phyloP scores from a whole-genome alignment of 1,140 invertebrate genomes.

The Wiebesia pumilae region DNA sequence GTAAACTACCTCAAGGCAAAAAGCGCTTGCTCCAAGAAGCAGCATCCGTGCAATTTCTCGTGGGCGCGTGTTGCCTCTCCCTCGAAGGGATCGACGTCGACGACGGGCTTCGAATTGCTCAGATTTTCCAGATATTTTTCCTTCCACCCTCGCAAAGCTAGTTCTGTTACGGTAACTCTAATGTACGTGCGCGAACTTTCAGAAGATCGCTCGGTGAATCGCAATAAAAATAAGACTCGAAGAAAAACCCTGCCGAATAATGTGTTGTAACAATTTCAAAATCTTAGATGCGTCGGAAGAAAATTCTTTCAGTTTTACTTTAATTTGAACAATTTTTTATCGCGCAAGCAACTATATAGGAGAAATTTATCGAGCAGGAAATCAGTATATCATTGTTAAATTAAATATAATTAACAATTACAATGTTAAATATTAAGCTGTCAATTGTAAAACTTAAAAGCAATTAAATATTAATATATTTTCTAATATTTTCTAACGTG shows the following conservation, averaged over 20 bases:
- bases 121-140: conserved; percentile 24
- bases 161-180: not conserved
- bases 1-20: conserved; percentile 41
- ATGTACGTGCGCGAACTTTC: conserved; percentile 10
- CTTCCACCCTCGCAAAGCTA: not conserved
- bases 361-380: no score
- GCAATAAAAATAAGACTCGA: not conserved
- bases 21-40: not conserved
- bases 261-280: not conserved
- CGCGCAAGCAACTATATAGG: no score
- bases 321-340: no score
- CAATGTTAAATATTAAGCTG: no score
- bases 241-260: not conserved
- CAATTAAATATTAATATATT: no score
- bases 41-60: conserved; percentile 27
- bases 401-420: no score
- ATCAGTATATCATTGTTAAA: no score
- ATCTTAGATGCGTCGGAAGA: no score
- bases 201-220: not conserved
- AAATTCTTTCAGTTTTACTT: no score
- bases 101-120: conserved; percentile 32
- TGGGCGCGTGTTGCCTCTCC: no score
- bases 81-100: conserved; percentile 12
- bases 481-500: no score
- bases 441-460: no score